A percentile compares a stretch with the other conserved stretches of the same genome.
Evolutionary conservation across 1,140 invertebrate genomes (phyloP).

Genomic region (Anastrepha obliqua): DNA sequence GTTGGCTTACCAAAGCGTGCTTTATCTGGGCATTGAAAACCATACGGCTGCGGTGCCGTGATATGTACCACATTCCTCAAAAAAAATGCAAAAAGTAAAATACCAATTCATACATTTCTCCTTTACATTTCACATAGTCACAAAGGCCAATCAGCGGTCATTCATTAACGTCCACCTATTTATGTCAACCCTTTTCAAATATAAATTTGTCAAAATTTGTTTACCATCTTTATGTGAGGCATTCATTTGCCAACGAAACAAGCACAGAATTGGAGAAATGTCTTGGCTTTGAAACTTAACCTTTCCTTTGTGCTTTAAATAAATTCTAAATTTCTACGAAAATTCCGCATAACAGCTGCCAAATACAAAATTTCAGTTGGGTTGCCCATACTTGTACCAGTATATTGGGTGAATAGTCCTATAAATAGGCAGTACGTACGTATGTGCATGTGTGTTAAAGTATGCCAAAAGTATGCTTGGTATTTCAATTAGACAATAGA

Average conservation of each 20-base stretch:
- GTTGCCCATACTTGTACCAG: too few relatives aligned
- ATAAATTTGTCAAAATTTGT: constrained; percentile 24
- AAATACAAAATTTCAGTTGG: too few relatives aligned
- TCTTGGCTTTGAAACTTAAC: neutral
- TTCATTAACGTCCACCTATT: neutral
- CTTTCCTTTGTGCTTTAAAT: neutral
- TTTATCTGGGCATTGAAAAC: too few relatives aligned
- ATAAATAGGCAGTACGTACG: neutral
- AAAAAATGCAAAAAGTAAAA: too few relatives aligned
- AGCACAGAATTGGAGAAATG: neutral
- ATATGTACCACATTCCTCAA: too few relatives aligned
- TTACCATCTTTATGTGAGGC: neutral
- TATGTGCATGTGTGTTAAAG: neutral
- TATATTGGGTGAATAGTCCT: too few relatives aligned
- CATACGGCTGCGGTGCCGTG: too few relatives aligned
- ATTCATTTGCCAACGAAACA: neutral
- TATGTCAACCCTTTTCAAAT: neutral
- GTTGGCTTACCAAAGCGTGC: too few relatives aligned
- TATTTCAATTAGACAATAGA: neutral
- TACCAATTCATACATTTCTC: too few relatives aligned
- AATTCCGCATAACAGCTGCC: neutral
- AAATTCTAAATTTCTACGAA: neutral
- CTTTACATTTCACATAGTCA: too few relatives aligned
- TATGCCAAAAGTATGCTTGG: neutral
- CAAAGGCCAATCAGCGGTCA: too few relatives aligned